phyloP scores from a whole-genome alignment of 1,140 invertebrate genomes.

The Drosophila auraria region DNA sequence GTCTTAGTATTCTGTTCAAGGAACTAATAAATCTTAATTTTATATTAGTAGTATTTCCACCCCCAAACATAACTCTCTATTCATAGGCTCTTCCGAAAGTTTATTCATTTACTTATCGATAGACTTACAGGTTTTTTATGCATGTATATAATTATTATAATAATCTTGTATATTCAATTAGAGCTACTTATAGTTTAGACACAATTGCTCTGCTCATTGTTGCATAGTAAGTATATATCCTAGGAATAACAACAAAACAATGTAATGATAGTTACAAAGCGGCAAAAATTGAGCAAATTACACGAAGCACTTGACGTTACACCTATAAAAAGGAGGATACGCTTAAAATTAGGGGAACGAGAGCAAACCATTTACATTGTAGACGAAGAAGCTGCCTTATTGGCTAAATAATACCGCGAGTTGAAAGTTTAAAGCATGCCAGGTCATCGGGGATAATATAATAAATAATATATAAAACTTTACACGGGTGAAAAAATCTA shows the following conservation, averaged over 20 bases:
- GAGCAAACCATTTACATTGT: conserved; percentile 70
- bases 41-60: too few relatives aligned
- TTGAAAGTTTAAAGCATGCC: conserved; percentile 24
- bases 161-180: conserved; percentile 64
- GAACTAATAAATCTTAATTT: too few relatives aligned
- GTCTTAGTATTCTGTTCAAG: too few relatives aligned
- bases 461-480: conserved; percentile 50
- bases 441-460: conserved; percentile 29
- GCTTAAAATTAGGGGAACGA: conserved; percentile 36
- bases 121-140: conserved; percentile 55
- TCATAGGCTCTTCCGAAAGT: conserved; percentile 48
- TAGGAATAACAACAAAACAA: conserved; percentile 41
- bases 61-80: background rate
- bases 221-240: conserved; percentile 38
- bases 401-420: conserved; percentile 42
- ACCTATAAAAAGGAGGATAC: conserved; percentile 41
- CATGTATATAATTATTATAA: conserved; percentile 51
- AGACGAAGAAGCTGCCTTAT: conserved; percentile 38
- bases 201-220: conserved; percentile 72
- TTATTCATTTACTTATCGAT: conserved; percentile 63
- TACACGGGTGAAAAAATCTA: conserved; percentile 54
- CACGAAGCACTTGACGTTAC: conserved; percentile 70
- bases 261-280: conserved; percentile 71
- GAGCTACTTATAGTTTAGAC: conserved; percentile 76
- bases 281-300: conserved; percentile 80